These are phyloP conservation scores for Capricornis sumatraensis DNA, from an alignment of 2,113 vertebrate species.

Conservation along the genomic window DNA sequence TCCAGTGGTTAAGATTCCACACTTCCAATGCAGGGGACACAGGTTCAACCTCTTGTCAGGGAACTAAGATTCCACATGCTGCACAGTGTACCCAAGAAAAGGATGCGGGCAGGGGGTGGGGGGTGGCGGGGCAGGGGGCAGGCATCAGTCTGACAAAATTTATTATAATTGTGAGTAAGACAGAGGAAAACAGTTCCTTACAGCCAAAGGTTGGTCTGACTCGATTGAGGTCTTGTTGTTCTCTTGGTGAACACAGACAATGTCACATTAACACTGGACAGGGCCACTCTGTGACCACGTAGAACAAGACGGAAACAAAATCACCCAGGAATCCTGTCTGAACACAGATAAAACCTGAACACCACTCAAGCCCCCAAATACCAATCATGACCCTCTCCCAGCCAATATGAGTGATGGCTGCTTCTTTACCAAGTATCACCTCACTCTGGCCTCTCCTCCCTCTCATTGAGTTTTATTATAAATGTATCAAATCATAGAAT, in stretches of 20 bases:
- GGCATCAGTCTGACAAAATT: too few relatives aligned
- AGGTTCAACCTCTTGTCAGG: not conserved
- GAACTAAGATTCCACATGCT: not conserved
- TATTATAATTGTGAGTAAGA: not conserved
- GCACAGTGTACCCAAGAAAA: not conserved
- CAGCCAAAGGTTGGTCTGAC: not conserved
- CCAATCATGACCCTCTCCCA: not conserved
- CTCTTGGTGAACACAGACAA: not conserved
- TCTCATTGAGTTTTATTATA: not conserved
- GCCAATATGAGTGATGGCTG: too few relatives aligned
- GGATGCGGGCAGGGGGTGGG: rapidly evolving
- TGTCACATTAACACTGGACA: not conserved
- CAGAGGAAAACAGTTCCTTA: not conserved
- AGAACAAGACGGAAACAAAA: not conserved
- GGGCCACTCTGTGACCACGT: not conserved
- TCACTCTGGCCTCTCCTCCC: not conserved
- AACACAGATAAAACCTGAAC: not conserved
- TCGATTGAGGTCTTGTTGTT: not conserved
- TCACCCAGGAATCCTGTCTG: not conserved
- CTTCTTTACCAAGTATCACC: not conserved
- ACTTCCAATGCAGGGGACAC: not conserved
- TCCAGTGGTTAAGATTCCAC: not conserved
- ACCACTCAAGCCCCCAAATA: not conserved
- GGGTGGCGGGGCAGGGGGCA: not conserved
- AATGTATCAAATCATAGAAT: not conserved